Evolutionary conservation across 2,888 invertebrate species (phyloP).

Genomic region (Cheilosia pagana): DNA sequence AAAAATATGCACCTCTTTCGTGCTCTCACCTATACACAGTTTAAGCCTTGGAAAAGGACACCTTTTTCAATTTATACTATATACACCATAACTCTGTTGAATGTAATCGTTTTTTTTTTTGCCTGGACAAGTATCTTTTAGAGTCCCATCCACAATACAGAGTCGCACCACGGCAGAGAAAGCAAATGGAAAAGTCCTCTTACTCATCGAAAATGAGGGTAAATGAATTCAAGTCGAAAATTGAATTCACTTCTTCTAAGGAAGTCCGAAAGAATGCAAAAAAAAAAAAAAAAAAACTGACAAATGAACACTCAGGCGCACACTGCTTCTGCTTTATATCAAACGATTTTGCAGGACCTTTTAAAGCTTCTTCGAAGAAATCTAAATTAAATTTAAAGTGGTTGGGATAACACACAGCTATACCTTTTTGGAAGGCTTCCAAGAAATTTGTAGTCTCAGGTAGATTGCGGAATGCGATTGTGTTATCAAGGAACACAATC

Average conservation of each 20-base stretch:
- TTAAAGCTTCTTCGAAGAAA: neutral
- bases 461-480: slow-evolving; percentile 3
- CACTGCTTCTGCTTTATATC: neutral
- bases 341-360: slow-evolving; percentile 8
- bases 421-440: neutral
- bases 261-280: neutral
- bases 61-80: too few relatives aligned
- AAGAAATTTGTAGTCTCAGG: slow-evolving; percentile 22
- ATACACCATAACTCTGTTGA: neutral
- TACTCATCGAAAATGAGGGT: neutral
- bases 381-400: slow-evolving; percentile 28
- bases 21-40: neutral
- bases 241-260: slow-evolving; percentile 33
- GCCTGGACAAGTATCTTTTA: neutral
- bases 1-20: neutral
- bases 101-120: neutral
- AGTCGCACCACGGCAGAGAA: neutral
- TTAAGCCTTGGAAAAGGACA: neutral
- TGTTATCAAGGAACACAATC: neutral
- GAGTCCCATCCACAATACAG: neutral
- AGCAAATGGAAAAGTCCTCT: neutral
- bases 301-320: slow-evolving; percentile 11
- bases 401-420: neutral
- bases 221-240: slow-evolving; percentile 62
- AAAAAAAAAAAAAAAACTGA: neutral